phyloP scores from a whole-genome alignment of 2,113 vertebrate species.

The Catharus fuscescens region DNA sequence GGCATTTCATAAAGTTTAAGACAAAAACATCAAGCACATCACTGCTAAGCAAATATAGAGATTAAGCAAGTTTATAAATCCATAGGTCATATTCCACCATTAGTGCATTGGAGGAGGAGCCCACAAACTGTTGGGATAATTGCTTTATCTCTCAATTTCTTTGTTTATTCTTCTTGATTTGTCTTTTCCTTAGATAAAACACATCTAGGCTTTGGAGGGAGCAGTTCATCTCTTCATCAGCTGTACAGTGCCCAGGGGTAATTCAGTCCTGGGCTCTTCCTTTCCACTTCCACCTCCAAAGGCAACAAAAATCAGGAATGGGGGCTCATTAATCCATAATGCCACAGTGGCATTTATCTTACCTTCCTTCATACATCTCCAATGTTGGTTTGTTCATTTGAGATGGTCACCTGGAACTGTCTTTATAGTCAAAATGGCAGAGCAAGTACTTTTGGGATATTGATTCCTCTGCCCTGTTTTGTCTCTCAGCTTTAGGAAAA shows the following conservation, averaged over 20 bases:
- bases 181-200: neutral
- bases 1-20: neutral
- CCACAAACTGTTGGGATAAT: neutral
- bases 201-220: neutral
- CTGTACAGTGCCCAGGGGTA: neutral
- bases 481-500: neutral
- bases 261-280: neutral
- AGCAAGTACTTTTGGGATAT: neutral
- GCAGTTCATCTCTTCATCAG: neutral
- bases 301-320: neutral
- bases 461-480: neutral
- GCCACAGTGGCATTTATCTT: neutral
- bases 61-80: neutral
- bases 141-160: neutral
- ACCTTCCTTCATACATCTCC: neutral
- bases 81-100: neutral
- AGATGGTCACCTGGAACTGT: neutral
- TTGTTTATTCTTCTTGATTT: neutral
- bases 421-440: neutral
- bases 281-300: neutral
- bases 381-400: neutral
- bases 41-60: neutral
- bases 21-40: neutral
- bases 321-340: neutral
- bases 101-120: neutral